Percentiles rank a stretch among this genome's conserved stretches.
phyloP scores from a whole-genome alignment of 2,113 vertebrate species.

The Aspiorhynchus laticeps region DNA sequence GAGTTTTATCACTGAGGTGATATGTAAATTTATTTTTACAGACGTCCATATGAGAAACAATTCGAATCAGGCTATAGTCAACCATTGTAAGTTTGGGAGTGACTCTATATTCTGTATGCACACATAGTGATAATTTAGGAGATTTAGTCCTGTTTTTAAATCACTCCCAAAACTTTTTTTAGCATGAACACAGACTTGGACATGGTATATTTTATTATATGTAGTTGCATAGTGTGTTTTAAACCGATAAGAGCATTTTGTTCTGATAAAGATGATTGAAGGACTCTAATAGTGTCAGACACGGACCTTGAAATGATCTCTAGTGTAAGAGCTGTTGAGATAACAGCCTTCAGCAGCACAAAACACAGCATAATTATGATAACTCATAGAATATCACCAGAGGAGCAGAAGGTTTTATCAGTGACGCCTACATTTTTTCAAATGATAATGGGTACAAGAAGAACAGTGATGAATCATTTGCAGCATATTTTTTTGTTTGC shows the following conservation, averaged over 20 bases:
- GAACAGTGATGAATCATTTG: not conserved
- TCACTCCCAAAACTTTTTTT: too few species aligned
- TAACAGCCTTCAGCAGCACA: not conserved
- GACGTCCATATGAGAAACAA: too few species aligned
- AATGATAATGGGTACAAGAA: not conserved
- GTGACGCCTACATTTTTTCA: not conserved
- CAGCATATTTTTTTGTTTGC: not conserved
- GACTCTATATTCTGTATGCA: too few species aligned
- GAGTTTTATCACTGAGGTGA: too few species aligned
- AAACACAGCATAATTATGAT: not conserved
- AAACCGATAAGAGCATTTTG: not conserved
- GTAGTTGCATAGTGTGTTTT: not conserved
- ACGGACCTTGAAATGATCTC: not conserved
- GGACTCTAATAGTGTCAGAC: slow-evolving; percentile 1
- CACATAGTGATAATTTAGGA: too few species aligned
- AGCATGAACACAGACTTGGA: not conserved
- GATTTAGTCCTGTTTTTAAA: too few species aligned
- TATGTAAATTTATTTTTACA: too few species aligned
- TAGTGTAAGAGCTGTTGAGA: not conserved
- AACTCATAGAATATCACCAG: not conserved
- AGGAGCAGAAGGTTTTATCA: not conserved
- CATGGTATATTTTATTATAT: not conserved
- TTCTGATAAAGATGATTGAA: slow-evolving; percentile 9
- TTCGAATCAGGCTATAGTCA: too few species aligned
- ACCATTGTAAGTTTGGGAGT: too few species aligned